Base-by-base conservation (phyloP, 2,113 vertebrate genomes). In the Zingel zingel region DNA sequence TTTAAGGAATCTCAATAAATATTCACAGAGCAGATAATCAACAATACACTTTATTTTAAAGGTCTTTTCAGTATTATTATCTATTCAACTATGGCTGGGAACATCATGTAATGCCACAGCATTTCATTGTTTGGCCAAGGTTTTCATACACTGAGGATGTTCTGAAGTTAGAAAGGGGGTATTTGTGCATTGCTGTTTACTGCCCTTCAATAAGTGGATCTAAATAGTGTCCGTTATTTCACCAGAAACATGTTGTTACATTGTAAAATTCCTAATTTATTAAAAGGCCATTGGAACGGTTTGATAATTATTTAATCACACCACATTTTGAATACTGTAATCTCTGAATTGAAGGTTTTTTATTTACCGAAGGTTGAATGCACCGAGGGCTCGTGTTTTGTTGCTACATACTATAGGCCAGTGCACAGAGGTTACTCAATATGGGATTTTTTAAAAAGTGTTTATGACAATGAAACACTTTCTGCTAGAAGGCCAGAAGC, bases 121-220 rank as follows among this genome's bases (percentile, higher is more conserved):
- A 19, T 27, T 50, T 33, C 2, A 30, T 79, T 72, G 47, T 23
- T 62, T 39, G 19, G 6, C 56, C 36, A 79, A 68, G 50, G 69
- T 48, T 65, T 13, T 36, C 63, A 6, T 5, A 16, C 5, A 57
- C 10, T 21, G 10, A 67, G n/a, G 21, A 68, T 51, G 54, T 53
- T 74, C 18, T 43, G 27, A 12, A 27, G 18, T 57, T 5, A 3
- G 8, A 71, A 18, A 63, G 13, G 9, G 6, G 6, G 10, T 48
- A 25, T 50, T 48, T 64, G 21, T 13, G 16, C 12, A 5, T 64
- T 1, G 0, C 12, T 21, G 54, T 59, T 65, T 54, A 65, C 14
- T 47, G 54, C 7, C 54, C 36, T 78, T 67, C 23, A 68, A 54
- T 54, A 14, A n/a, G 13, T 54, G 12, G 1, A 47, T 4, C 25